Conservation (phyloP, 2,797 vertebrate species). For the Pseudomugil gertrudae region DNA sequence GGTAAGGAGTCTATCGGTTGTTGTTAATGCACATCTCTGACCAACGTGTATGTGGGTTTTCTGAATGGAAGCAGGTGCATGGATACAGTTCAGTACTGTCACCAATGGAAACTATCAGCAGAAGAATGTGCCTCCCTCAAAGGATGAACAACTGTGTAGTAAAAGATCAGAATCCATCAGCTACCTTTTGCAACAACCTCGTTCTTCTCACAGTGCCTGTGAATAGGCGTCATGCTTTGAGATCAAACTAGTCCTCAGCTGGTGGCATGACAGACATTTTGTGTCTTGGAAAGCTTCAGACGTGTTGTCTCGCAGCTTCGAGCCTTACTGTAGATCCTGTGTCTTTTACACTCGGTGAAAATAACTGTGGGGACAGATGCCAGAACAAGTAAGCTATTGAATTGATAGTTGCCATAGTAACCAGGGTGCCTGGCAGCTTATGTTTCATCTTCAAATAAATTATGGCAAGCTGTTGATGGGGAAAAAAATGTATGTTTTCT, state of each 20-base stretch:
- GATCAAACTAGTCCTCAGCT: constrained; percentile 57
- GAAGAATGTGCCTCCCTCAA: background rate
- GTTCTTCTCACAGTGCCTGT: constrained; percentile 26
- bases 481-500: constrained; percentile 54
- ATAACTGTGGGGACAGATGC: constrained; percentile 70
- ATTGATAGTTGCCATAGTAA: constrained; percentile 80
- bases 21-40: background rate
- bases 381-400: constrained; percentile 76
- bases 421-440: constrained; percentile 74
- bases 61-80: background rate
- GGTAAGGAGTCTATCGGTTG: constrained; percentile 66
- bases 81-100: background rate
- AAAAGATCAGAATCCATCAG: constrained; percentile 33
- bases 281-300: constrained; percentile 70
- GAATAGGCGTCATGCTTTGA: constrained; percentile 34
- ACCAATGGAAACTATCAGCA: constrained; percentile 8
- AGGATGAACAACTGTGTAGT: constrained; percentile 23
- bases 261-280: constrained; percentile 72
- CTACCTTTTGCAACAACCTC: constrained; percentile 21
- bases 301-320: constrained; percentile 67
- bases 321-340: constrained; percentile 70
- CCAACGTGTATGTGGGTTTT: background rate
- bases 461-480: constrained; percentile 69
- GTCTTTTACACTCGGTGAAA: constrained; percentile 63
- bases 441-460: constrained; percentile 81